phyloP scores from a whole-genome alignment of 1,140 invertebrate species.

The Lordiphosa stackelbergi region DNA sequence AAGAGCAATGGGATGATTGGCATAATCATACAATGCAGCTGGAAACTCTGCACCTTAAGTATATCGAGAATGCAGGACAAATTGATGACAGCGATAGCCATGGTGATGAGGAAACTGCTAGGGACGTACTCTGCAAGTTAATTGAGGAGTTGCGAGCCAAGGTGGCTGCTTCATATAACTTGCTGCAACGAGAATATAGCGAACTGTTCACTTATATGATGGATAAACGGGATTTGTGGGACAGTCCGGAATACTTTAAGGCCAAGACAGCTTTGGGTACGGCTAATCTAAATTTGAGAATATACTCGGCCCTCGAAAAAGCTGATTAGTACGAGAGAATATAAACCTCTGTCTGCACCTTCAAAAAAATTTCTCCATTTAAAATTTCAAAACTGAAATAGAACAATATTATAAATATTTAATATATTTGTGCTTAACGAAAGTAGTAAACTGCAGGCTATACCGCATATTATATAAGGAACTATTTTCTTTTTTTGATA shows the following conservation, averaged over 20 bases:
- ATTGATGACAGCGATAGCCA: background rate
- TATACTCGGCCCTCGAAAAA: constrained; percentile 17
- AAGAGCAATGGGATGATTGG: constrained; percentile 47
- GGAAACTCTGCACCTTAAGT: background rate
- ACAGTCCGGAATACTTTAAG: constrained; percentile 56
- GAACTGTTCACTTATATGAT: constrained; percentile 46
- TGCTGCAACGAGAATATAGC: constrained; percentile 45
- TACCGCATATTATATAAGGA: too few species aligned
- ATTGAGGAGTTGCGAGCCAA: constrained; percentile 18
- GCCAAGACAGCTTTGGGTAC: constrained; percentile 45
- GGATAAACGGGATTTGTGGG: constrained; percentile 52
- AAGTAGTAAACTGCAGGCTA: too few species aligned
- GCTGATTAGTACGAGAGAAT: constrained; percentile 1
- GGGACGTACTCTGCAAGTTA: constrained; percentile 3
- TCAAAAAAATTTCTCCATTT: constrained; percentile 3
- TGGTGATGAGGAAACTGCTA: background rate
- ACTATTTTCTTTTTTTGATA: too few species aligned
- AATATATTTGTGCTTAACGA: too few species aligned
- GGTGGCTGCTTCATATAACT: constrained; percentile 17
- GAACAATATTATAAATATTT: background rate
- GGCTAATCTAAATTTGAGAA: constrained; percentile 29
- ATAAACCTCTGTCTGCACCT: constrained; percentile 17
- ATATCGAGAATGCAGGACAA: background rate
- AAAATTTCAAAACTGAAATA: background rate
- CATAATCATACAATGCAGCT: constrained; percentile 27